Conservation (phyloP, 2,797 vertebrate genomes). For the Pantherophis vulpinus region DNA sequence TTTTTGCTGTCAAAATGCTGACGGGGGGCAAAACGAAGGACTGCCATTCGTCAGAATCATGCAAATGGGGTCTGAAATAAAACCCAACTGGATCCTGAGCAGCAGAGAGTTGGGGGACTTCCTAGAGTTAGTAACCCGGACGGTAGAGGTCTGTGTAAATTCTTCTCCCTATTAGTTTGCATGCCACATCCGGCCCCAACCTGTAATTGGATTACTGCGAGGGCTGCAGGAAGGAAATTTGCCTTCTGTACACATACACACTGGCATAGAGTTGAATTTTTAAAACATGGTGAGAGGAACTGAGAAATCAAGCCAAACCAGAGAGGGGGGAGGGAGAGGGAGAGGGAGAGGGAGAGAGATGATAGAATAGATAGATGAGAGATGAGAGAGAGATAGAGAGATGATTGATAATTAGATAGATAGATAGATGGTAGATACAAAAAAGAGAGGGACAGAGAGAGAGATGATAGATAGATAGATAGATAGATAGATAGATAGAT, state of each 20-base stretch:
- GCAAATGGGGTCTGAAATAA: not conserved
- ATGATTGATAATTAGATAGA: too few species aligned
- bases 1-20: conserved; percentile 44
- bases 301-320: not conserved
- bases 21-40: conserved; percentile 51
- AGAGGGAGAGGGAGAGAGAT: too few species aligned
- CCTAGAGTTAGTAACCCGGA: not conserved
- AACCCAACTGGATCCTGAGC: not conserved
- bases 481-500: too few species aligned
- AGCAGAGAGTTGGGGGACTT: not conserved
- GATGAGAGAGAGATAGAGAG: too few species aligned
- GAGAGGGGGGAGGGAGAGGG: not conserved
- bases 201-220: not conserved
- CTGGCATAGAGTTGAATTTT: not conserved
- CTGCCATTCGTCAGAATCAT: conserved; percentile 20
- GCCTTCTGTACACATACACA: not conserved
- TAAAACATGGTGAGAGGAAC: not conserved
- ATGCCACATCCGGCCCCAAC: not conserved
- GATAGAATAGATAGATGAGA: too few species aligned
- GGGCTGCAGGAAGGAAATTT: not conserved
- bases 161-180: not conserved
- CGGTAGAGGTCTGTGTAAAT: not conserved
- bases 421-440: too few species aligned
- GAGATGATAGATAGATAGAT: too few species aligned
- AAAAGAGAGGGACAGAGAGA: too few species aligned